Evolutionary conservation across 1,140 invertebrate species (phyloP).

Genomic region (Drosophila pruinosa): DNA sequence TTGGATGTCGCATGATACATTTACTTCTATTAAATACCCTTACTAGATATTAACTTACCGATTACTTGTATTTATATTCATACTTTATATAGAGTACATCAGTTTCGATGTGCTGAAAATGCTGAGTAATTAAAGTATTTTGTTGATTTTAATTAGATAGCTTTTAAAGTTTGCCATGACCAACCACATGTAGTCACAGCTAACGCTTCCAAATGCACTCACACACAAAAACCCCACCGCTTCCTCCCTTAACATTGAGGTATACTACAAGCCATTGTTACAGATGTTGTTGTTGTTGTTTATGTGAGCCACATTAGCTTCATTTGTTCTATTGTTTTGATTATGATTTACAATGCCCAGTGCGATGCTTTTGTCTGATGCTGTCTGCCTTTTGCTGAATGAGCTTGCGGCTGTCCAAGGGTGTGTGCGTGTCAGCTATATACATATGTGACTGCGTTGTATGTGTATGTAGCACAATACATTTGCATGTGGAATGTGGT

Average conservation of each 20-base stretch:
- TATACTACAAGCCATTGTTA: background rate
- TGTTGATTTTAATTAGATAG: conserved; percentile 34
- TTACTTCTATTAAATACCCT: background rate
- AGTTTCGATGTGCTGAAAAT: background rate
- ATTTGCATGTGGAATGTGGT: conserved; percentile 55
- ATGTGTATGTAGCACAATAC: conserved; percentile 36
- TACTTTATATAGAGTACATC: background rate
- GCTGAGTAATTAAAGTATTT: background rate
- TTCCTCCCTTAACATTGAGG: background rate
- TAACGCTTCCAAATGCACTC: background rate
- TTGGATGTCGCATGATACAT: background rate
- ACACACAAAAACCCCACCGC: conserved; percentile 1
- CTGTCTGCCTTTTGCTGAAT: conserved; percentile 53
- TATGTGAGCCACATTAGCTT: conserved; percentile 73
- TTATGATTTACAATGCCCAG: conserved; percentile 80
- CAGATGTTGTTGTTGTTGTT: conserved; percentile 22
- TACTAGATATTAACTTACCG: background rate
- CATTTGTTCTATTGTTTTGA: conserved; percentile 82
- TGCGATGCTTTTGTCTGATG: conserved; percentile 67
- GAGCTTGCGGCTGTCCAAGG: conserved; percentile 48
- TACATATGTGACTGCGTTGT: background rate
- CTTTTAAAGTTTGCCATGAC: conserved; percentile 41
- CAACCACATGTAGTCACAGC: conserved; percentile 15
- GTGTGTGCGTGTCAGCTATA: conserved; percentile 6
- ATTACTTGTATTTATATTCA: background rate